A percentile compares a stretch with the other conserved stretches of the same genome.
Conservation (phyloP, 2,113 vertebrate genomes). For the Phycodurus eques region DNA sequence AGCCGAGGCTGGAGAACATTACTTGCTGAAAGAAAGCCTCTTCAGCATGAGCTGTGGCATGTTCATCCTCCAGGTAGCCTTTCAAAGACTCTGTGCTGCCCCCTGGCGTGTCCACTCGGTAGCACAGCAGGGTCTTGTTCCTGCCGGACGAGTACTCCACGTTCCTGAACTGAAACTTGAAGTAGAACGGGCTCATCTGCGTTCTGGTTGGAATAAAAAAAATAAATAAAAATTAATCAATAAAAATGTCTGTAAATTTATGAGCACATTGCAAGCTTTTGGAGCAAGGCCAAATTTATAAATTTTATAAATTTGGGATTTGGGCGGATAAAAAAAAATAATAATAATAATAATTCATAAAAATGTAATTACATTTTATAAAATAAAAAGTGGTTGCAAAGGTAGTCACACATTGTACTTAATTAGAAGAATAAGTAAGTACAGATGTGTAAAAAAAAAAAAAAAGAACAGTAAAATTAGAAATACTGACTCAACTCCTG, state of each 20-base stretch:
- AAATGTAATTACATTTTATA: neutral
- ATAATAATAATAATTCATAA: no score
- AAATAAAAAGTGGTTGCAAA: neutral
- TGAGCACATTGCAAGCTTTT: neutral
- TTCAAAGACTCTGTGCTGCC: conserved; percentile 73
- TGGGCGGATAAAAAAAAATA: neutral
- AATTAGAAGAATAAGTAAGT: neutral
- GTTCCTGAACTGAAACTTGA: conserved; percentile 97
- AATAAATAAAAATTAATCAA: neutral
- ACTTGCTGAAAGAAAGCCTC: conserved; percentile 88
- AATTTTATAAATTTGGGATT: neutral
- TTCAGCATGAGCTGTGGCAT: conserved; percentile 83
- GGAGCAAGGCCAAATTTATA: neutral
- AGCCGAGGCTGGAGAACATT: conserved; percentile 5
- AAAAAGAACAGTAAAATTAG: neutral
- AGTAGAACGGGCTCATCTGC: conserved; percentile 85
- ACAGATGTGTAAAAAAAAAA: neutral
- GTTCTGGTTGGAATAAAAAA: conserved; percentile 71
- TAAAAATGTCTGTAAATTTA: conserved; percentile 8
- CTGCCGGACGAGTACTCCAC: conserved; percentile 96
- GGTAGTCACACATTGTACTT: neutral
- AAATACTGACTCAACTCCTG: neutral
- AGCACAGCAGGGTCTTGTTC: conserved; percentile 96
- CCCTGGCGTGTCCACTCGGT: conserved; percentile 81
- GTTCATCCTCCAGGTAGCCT: conserved; percentile 94